These are phyloP conservation scores for Drosophila repletoides DNA, from an alignment of 1,140 invertebrate species.

Conservation along the genomic window DNA sequence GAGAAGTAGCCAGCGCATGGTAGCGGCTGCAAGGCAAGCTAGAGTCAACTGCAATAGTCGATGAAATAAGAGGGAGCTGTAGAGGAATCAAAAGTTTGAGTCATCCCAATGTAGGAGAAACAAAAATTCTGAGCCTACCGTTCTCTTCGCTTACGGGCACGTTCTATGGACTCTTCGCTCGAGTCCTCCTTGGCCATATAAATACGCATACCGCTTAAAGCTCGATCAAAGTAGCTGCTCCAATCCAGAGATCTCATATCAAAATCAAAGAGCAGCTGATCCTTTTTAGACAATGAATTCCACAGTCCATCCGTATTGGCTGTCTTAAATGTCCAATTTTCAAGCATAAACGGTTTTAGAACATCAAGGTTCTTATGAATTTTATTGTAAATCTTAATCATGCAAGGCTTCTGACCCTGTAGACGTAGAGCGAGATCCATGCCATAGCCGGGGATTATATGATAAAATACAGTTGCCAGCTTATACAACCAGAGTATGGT, in stretches of 20 bases:
- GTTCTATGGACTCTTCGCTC: conserved; percentile 83
- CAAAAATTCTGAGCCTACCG: conserved; percentile 16
- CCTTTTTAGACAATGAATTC: conserved; percentile 84
- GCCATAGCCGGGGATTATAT: conserved; percentile 84
- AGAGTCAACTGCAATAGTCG: conserved; percentile 1
- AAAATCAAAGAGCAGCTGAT: conserved; percentile 87
- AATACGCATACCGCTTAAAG: conserved; percentile 85
- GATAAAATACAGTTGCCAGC: conserved; percentile 83
- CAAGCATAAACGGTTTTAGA: conserved; percentile 86
- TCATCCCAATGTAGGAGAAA: no score
- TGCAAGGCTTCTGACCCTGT: conserved; percentile 64
- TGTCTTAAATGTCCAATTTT: conserved; percentile 87
- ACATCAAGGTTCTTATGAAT: conserved; percentile 86
- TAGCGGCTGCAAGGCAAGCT: not conserved
- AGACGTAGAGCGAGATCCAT: conserved; percentile 83
- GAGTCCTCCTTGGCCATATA: conserved; percentile 88
- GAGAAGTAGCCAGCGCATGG: not conserved
- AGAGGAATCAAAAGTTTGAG: no score
- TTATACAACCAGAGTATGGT: conserved; percentile 74
- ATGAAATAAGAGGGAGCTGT: conserved; percentile 8
- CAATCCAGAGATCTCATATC: conserved; percentile 87
- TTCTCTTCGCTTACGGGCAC: not conserved
- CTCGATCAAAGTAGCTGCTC: conserved; percentile 84
- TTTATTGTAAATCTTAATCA: conserved; percentile 87
- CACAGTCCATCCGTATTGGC: conserved; percentile 86